Percentiles rank a stretch among this genome's conserved stretches.
Conservation (phyloP, 2,113 vertebrate species). For the Numida meleagris region DNA sequence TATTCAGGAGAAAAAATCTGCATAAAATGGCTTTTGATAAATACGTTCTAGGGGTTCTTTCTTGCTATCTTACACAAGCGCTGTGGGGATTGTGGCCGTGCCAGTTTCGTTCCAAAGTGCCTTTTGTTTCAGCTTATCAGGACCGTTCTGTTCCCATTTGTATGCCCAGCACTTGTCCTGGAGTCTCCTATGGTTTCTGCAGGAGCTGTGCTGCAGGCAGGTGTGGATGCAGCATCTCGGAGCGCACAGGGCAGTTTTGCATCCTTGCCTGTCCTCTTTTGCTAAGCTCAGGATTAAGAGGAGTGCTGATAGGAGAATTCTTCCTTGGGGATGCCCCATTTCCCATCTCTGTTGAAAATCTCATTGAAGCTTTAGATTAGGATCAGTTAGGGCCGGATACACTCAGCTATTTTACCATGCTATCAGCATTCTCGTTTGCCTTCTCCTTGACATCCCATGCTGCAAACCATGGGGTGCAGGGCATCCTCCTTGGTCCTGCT, state of each 20-base stretch:
- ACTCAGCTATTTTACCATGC: fast-evolving
- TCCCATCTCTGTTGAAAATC: not conserved
- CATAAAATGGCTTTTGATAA: constrained; percentile 69
- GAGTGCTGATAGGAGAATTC: not conserved
- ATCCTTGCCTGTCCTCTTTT: not conserved
- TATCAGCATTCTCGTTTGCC: not conserved
- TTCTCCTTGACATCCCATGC: not conserved
- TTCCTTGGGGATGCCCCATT: not conserved
- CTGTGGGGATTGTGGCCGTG: constrained; percentile 38
- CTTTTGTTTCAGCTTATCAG: not conserved
- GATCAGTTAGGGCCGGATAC: not conserved
- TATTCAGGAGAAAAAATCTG: constrained; percentile 60
- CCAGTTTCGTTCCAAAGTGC: constrained; percentile 29
- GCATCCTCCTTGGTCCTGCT: not conserved
- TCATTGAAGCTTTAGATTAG: not conserved
- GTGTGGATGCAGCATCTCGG: not conserved
- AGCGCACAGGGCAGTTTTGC: not conserved
- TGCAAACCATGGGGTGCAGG: not conserved
- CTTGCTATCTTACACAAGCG: constrained; percentile 3
- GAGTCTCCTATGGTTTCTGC: not conserved
- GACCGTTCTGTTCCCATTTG: constrained; percentile 4
- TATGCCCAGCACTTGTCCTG: not conserved
- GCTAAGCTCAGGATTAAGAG: not conserved
- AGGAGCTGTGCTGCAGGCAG: not conserved
- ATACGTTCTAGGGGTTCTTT: constrained; percentile 39